These are phyloP conservation scores for Oryzaephilus surinamensis DNA, from an alignment of 1,140 invertebrate species.

Conservation along the genomic window DNA sequence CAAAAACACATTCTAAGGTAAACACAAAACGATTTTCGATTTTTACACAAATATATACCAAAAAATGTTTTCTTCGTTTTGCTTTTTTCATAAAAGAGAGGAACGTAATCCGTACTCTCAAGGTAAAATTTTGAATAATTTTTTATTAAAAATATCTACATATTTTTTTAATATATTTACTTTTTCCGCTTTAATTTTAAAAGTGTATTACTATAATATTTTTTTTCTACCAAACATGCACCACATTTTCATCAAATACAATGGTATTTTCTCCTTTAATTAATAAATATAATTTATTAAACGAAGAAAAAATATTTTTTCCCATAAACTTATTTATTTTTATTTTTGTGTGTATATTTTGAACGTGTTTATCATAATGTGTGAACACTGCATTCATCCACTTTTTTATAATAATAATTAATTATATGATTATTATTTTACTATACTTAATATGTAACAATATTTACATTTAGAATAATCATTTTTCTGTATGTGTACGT, in stretches of 20 bases:
- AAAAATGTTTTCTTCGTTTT: constrained; percentile 4
- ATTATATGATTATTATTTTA: constrained; percentile 30
- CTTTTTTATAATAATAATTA: constrained; percentile 16
- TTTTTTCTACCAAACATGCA: constrained; percentile 20
- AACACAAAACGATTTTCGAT: constrained; percentile 12
- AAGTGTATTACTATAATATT: too few relatives aligned
- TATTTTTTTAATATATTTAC: constrained; percentile 15
- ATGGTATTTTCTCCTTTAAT: too few relatives aligned
- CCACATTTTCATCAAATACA: constrained; percentile 17
- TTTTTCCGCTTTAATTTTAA: too few relatives aligned
- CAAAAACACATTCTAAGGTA: too few relatives aligned
- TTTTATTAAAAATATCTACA: constrained; percentile 27
- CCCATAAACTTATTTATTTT: too few relatives aligned
- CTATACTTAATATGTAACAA: constrained; percentile 36
- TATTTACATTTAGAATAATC: constrained; percentile 40
- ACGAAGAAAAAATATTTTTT: too few relatives aligned
- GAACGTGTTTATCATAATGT: too few relatives aligned
- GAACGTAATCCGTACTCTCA: constrained; percentile 34
- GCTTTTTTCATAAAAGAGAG: constrained; percentile 19
- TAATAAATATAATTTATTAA: too few relatives aligned
- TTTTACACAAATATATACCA: constrained; percentile 1
- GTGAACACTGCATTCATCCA: constrained; percentile 22
- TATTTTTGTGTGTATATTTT: too few relatives aligned
- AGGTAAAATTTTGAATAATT: constrained; percentile 27
- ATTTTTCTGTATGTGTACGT: too few relatives aligned